Evolutionary conservation across 2,888 invertebrate genomes (phyloP).

Genomic region (Lasioglossum calceatum): DNA sequence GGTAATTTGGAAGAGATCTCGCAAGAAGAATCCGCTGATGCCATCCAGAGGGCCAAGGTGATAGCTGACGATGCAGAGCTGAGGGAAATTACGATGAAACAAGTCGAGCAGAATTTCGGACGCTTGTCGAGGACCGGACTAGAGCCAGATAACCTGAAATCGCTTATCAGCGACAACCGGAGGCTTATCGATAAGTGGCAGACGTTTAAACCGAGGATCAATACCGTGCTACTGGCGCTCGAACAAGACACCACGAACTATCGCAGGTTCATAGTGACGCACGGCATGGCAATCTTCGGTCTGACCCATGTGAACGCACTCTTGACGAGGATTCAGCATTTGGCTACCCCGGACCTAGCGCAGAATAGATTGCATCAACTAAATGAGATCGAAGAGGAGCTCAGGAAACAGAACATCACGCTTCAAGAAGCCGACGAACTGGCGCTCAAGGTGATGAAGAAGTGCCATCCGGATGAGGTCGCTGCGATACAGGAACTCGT

Average conservation of each 20-base stretch:
- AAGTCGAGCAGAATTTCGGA: conserved; percentile 89
- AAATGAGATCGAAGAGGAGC: conserved; percentile 86
- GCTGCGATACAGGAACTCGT: conserved; percentile 86
- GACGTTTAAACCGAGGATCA: conserved; percentile 87
- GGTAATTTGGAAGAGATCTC: conserved; percentile 86
- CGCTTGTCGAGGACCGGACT: conserved; percentile 89
- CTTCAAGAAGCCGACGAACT: conserved; percentile 87
- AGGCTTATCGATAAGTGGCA: conserved; percentile 88
- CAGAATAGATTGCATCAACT: conserved; percentile 84
- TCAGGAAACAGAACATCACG: conserved; percentile 85
- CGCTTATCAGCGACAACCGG: conserved; percentile 87
- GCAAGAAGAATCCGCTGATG: conserved; percentile 87
- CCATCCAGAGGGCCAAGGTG: conserved; percentile 86
- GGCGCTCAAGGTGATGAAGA: conserved; percentile 87
- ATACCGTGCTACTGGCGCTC: conserved; percentile 86
- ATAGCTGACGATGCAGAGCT: conserved; percentile 86
- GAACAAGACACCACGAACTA: conserved; percentile 87
- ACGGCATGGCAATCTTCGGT: conserved; percentile 89
- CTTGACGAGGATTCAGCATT: conserved; percentile 89
- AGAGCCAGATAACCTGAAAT: conserved; percentile 89
- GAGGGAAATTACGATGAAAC: conserved; percentile 86
- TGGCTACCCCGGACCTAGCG: conserved; percentile 85
- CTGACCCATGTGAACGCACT: conserved; percentile 90
- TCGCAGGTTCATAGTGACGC: conserved; percentile 89
- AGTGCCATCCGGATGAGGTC: conserved; percentile 86